Evolutionary conservation across 2,113 vertebrate genomes (phyloP).

Genomic region (Asarcornis scutulata): DNA sequence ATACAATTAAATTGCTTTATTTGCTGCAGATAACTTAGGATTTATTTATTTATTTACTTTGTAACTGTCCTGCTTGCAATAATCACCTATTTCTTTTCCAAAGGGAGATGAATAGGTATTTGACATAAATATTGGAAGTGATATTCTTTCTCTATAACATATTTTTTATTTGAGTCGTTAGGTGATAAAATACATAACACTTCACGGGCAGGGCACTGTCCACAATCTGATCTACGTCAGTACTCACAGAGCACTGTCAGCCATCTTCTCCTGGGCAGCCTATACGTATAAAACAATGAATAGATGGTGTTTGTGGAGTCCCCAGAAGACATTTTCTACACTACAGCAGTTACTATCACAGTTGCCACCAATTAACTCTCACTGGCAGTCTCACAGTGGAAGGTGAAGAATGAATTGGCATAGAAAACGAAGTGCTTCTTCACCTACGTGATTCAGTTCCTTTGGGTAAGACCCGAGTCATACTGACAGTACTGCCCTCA

Average conservation of each 20-base stretch:
- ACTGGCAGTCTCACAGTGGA: background rate
- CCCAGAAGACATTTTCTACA: background rate
- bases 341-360: background rate
- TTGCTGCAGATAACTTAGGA: background rate
- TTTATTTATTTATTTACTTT: background rate
- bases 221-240: rapidly evolving
- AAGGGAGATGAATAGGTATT: background rate
- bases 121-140: background rate
- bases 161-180: rapidly evolving
- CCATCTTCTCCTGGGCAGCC: background rate
- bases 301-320: rapidly evolving
- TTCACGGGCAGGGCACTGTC: background rate
- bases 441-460: rapidly evolving
- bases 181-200: background rate
- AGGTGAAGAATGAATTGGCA: rapidly evolving
- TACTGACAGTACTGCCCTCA: background rate
- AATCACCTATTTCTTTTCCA: background rate
- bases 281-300: rapidly evolving
- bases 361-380: background rate
- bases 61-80: background rate
- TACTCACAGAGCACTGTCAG: background rate
- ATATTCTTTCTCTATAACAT: background rate
- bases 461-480: background rate
- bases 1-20: background rate
- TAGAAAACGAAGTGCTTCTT: background rate